Conservation (phyloP, 2,888 invertebrate species). For the Dicyrtomina minuta region DNA sequence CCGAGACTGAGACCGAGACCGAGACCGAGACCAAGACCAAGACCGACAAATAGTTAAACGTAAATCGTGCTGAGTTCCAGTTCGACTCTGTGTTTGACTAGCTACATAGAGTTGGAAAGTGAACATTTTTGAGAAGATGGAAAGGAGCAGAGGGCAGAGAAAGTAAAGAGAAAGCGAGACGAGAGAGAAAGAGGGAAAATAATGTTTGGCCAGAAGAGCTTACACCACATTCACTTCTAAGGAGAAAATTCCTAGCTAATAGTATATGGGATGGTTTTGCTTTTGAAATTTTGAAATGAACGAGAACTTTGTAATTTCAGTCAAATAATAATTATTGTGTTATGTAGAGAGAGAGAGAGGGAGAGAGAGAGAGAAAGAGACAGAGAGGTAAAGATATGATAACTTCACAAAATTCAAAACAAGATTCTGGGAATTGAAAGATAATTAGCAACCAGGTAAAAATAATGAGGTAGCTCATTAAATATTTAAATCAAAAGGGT, state of each 20-base stretch:
- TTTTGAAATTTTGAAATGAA: background rate
- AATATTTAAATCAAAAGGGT: background rate
- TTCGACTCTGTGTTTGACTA: too few species aligned
- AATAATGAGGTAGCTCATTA: conserved; percentile 16
- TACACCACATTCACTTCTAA: background rate
- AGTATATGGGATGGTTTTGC: too few species aligned
- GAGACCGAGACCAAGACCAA: too few species aligned
- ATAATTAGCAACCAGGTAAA: background rate
- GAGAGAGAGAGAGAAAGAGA: conserved; percentile 2
- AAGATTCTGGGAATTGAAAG: background rate
- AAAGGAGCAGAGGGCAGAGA: background rate
- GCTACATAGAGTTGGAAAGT: too few species aligned
- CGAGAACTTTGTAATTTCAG: too few species aligned
- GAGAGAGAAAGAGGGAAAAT: conserved; percentile 11
- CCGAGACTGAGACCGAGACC: too few species aligned
- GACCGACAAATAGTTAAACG: background rate
- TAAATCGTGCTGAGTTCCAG: too few species aligned
- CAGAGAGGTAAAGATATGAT: background rate
- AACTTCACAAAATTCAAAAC: too few species aligned
- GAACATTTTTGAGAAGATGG: background rate
- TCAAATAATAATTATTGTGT: background rate
- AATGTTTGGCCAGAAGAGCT: background rate
- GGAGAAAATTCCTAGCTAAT: too few species aligned
- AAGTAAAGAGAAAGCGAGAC: background rate
- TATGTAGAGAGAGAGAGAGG: background rate